Evolutionary conservation across 2,888 invertebrate species (phyloP).

Genomic region (Baccha elongata): DNA sequence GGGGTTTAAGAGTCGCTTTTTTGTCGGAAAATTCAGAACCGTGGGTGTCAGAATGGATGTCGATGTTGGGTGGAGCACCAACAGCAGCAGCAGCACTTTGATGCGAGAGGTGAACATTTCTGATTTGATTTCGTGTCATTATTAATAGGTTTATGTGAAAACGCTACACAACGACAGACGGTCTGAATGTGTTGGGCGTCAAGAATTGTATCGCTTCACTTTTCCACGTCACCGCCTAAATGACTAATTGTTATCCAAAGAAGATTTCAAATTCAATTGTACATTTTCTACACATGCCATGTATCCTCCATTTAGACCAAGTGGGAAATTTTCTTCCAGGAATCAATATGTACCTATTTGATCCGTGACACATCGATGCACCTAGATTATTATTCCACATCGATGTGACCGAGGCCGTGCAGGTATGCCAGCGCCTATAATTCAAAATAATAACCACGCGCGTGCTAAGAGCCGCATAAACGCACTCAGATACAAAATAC

Average conservation of each 20-base stretch:
- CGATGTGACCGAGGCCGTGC: conserved; percentile 35
- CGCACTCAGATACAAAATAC: conserved; percentile 47
- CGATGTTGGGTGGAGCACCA: neutral
- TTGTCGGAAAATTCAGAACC: conserved; percentile 28
- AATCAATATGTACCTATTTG: conserved; percentile 40
- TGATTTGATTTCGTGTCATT: conserved; percentile 58
- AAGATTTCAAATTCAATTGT: conserved; percentile 4
- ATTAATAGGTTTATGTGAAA: conserved; percentile 64
- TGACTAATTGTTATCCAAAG: conserved; percentile 45
- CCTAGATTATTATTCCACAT: conserved; percentile 46
- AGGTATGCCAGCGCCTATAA: conserved; percentile 35
- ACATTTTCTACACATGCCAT: neutral
- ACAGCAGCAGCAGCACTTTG: too few species aligned
- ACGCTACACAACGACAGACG: conserved; percentile 34
- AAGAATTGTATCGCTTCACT: conserved; percentile 26
- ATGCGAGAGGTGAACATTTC: conserved; percentile 9
- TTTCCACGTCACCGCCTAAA: conserved; percentile 17
- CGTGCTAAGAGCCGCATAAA: conserved; percentile 65
- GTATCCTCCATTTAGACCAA: neutral
- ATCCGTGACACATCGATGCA: conserved; percentile 59
- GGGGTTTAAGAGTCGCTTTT: neutral
- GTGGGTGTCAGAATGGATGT: conserved; percentile 40
- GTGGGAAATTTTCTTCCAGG: conserved; percentile 38
- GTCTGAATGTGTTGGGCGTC: conserved; percentile 26
- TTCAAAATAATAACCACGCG: conserved; percentile 63